These are phyloP conservation scores for Anguilla marmorata DNA, from an alignment of 2,797 vertebrate species.

Conservation along the genomic window DNA sequence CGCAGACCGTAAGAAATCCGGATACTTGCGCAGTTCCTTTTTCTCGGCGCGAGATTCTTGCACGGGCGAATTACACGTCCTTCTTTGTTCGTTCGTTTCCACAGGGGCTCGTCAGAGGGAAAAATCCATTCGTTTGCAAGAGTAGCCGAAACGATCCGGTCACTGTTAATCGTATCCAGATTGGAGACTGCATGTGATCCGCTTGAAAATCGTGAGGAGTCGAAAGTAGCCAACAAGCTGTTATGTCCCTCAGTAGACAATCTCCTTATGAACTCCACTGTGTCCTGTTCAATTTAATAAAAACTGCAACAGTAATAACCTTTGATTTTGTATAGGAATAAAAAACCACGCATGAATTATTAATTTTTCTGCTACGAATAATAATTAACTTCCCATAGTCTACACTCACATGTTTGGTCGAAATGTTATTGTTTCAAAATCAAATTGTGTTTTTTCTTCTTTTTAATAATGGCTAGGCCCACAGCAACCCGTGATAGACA, in stretches of 20 bases:
- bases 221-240: no score
- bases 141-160: background rate
- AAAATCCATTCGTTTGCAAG: background rate
- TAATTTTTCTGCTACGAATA: background rate
- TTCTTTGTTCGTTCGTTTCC: background rate
- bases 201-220: no score
- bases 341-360: background rate
- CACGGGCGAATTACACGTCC: background rate
- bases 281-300: background rate
- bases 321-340: background rate
- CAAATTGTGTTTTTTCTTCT: background rate
- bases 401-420: background rate
- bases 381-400: background rate
- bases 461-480: background rate
- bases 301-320: background rate
- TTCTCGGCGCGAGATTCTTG: background rate
- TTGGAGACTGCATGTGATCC: background rate
- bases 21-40: background rate
- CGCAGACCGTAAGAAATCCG: background rate
- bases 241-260: background rate
- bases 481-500: background rate
- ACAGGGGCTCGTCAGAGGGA: background rate
- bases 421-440: slow-evolving; percentile 1
- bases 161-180: background rate
- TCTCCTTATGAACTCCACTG: background rate